These are phyloP conservation scores for Leptobrachium ailaonicum DNA, from an alignment of 2,113 vertebrate species.

Conservation along the genomic window DNA sequence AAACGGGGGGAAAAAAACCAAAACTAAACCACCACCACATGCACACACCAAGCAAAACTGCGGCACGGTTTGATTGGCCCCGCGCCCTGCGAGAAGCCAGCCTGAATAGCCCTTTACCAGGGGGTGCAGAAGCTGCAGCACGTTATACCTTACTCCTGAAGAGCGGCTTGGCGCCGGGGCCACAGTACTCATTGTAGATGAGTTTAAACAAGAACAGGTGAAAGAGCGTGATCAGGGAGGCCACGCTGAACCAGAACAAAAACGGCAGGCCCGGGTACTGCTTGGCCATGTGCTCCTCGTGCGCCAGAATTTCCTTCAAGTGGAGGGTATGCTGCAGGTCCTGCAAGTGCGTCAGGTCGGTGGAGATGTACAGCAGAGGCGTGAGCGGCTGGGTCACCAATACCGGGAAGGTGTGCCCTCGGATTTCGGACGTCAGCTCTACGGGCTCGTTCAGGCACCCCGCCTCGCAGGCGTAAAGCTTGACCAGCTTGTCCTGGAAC, in stretches of 20 bases:
- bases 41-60: conserved; percentile 26
- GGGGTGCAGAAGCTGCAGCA: conserved; percentile 24
- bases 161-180: conserved; percentile 92
- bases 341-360: conserved; percentile 89
- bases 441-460: conserved; percentile 93
- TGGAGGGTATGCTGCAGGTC: conserved; percentile 93
- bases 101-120: conserved; percentile 2
- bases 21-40: conserved; percentile 24
- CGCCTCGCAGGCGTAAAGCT: conserved; percentile 90
- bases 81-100: conserved; percentile 36
- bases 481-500: conserved; percentile 79
- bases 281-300: conserved; percentile 98
- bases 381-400: conserved; percentile 97
- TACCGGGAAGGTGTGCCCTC: conserved; percentile 86
- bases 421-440: conserved; percentile 85
- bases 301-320: conserved; percentile 92
- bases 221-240: conserved; percentile 94
- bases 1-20: not conserved
- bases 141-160: conserved; percentile 96
- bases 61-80: not conserved
- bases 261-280: conserved; percentile 93
- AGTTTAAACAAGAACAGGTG: conserved; percentile 98
- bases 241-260: conserved; percentile 98
- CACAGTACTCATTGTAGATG: conserved; percentile 98
- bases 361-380: conserved; percentile 90